Conservation (phyloP, 30 jellyfish, hydroid and myxozoan genomes). For the Aurelia aurita region DNA sequence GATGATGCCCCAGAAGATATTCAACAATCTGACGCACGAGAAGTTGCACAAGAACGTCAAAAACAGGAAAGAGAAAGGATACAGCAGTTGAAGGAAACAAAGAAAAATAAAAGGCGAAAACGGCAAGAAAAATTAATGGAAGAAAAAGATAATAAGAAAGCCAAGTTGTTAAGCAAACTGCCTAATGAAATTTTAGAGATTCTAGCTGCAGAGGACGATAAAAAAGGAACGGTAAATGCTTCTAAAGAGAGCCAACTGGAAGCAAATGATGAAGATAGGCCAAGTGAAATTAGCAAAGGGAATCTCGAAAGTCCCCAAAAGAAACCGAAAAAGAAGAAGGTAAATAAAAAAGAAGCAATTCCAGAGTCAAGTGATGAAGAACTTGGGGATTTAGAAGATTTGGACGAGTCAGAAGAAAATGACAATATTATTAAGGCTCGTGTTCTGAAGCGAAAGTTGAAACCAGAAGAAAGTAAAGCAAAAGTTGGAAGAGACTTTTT, state of each 20-base stretch:
- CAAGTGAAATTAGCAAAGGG: background rate
- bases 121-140: slow-evolving; percentile 27
- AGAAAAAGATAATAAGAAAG: slow-evolving; percentile 33
- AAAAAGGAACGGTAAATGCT: background rate
- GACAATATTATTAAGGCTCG: background rate
- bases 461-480: slow-evolving; percentile 16
- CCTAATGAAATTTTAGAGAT: slow-evolving; percentile 58
- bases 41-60: slow-evolving; percentile 55
- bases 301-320: background rate
- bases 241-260: background rate
- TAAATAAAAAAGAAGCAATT: background rate
- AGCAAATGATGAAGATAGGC: background rate
- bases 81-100: slow-evolving; percentile 21
- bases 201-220: slow-evolving; percentile 18
- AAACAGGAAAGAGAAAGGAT: slow-evolving; percentile 26
- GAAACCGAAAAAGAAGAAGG: background rate
- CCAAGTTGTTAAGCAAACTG: slow-evolving; percentile 19
- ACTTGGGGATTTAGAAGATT: background rate
- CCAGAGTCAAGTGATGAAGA: slow-evolving; percentile 9
- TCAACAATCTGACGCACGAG: slow-evolving; percentile 42
- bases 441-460: slow-evolving; percentile 12
- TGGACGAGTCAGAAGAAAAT: background rate
- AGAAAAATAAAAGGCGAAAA: slow-evolving; percentile 37
- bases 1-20: slow-evolving; percentile 85
- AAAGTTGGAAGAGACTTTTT: slow-evolving; percentile 53